These are phyloP conservation scores for Pollenia griseotomentosa DNA, from an alignment of 2,888 invertebrate genomes.

Conservation along the genomic window DNA sequence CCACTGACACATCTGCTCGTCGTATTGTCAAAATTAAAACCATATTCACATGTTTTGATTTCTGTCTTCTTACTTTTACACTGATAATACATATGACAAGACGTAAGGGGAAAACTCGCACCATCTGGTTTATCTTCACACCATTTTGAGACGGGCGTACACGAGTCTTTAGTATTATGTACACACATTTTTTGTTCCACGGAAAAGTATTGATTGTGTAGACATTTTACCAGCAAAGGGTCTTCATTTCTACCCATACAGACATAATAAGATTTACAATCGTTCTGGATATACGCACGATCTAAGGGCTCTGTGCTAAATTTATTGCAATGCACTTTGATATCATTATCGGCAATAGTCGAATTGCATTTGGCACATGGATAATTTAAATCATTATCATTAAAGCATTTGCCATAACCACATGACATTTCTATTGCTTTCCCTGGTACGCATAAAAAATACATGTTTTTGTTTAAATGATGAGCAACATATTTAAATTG, in stretches of 20 bases:
- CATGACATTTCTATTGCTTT: conserved; percentile 17
- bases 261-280: conserved; percentile 71
- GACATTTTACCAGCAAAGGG: conserved; percentile 65
- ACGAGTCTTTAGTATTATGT: conserved; percentile 69
- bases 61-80: conserved; percentile 42
- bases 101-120: conserved; percentile 58
- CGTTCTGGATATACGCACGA: conserved; percentile 51
- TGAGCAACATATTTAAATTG: conserved; percentile 57
- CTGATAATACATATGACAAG: conserved; percentile 72
- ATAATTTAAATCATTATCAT: conserved; percentile 15
- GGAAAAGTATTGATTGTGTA: conserved; percentile 74
- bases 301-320: conserved; percentile 5
- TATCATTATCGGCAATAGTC: not conserved
- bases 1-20: conserved; percentile 52
- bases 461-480: conserved; percentile 71
- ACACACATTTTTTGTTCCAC: conserved; percentile 69
- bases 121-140: conserved; percentile 65
- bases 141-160: conserved; percentile 66
- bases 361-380: conserved; percentile 38
- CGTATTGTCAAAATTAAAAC: conserved; percentile 60
- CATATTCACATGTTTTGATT: conserved; percentile 41
- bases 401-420: conserved; percentile 39
- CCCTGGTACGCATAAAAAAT: conserved; percentile 72
- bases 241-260: conserved; percentile 63
- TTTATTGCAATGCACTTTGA: conserved; percentile 28